Percentiles rank a stretch among this genome's conserved stretches.
Evolutionary conservation across 92 coral and sea anemone genomes (phyloP).

Genomic region (Meandrina meandrites): DNA sequence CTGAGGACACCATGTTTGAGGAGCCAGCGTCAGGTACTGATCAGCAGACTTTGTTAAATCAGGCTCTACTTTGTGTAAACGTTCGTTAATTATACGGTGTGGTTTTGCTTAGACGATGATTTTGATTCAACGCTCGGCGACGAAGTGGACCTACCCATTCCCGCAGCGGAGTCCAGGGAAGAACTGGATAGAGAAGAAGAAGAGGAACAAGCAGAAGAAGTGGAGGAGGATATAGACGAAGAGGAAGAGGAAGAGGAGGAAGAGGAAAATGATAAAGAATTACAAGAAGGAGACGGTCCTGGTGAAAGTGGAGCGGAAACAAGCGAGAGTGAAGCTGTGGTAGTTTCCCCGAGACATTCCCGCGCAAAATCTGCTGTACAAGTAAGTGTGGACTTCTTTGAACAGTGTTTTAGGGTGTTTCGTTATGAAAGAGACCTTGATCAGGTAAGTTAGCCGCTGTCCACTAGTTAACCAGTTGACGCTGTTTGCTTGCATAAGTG

Average conservation of each 20-base stretch:
- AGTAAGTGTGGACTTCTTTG: conserved; percentile 34
- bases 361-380: conserved; percentile 64
- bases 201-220: conserved; percentile 9
- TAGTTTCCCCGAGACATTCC: conserved; percentile 84
- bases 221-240: neutral
- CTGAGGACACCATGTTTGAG: conserved; percentile 89
- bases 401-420: neutral
- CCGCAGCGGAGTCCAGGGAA: conserved; percentile 31
- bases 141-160: conserved; percentile 78
- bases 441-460: neutral
- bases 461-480: neutral
- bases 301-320: conserved; percentile 79
- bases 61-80: neutral
- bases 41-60: neutral
- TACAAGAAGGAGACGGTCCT: conserved; percentile 21
- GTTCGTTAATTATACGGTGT: neutral
- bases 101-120: conserved; percentile 19
- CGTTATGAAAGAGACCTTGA: neutral
- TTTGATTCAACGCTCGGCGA: conserved; percentile 76
- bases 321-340: conserved; percentile 89
- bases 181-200: conserved; percentile 45
- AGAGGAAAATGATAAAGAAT: conserved; percentile 23
- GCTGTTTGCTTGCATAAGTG: too few species aligned
- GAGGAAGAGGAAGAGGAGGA: conserved; percentile 23
- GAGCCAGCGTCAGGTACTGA: conserved; percentile 51